These are phyloP conservation scores for Nesoenas mayeri DNA, from an alignment of 2,113 vertebrate genomes.

Conservation along the genomic window DNA sequence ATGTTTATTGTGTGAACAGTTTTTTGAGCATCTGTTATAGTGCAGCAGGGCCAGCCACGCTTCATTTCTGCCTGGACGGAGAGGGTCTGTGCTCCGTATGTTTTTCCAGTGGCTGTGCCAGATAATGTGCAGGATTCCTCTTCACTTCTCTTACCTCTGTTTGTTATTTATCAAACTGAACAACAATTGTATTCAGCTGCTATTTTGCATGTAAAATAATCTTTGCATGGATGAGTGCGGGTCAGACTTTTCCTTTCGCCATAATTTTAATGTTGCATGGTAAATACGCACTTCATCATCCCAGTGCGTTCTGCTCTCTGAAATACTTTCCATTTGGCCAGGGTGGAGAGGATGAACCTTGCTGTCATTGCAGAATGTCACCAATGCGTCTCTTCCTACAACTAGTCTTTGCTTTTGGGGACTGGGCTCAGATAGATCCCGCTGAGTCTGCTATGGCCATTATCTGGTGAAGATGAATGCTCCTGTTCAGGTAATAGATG, in stretches of 20 bases:
- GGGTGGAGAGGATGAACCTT: not conserved
- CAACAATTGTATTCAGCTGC: slow-evolving; percentile 56
- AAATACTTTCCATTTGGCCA: not conserved
- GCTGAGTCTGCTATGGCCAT: not conserved
- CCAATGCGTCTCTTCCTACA: not conserved
- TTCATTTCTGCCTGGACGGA: not conserved
- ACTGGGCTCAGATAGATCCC: not conserved
- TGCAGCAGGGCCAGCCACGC: not conserved
- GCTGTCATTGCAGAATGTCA: not conserved
- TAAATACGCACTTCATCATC: not conserved
- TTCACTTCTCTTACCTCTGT: not conserved
- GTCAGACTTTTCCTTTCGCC: not conserved
- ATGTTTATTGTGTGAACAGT: not conserved
- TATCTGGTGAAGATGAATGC: not conserved
- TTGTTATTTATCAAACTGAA: slow-evolving; percentile 34
- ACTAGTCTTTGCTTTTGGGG: not conserved
- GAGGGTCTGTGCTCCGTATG: not conserved
- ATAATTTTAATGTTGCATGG: not conserved
- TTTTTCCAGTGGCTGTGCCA: not conserved
- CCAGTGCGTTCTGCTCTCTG: not conserved
- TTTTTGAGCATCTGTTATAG: not conserved
- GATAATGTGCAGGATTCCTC: not conserved
- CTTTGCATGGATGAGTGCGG: not conserved
- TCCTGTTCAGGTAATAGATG: not conserved
- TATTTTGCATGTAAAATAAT: not conserved